A percentile compares a stretch with the other conserved stretches of the same genome.
Evolutionary conservation across 2,113 vertebrate genomes (phyloP).

Genomic region (rabbit (Oryctolagus cuniculus)): DNA sequence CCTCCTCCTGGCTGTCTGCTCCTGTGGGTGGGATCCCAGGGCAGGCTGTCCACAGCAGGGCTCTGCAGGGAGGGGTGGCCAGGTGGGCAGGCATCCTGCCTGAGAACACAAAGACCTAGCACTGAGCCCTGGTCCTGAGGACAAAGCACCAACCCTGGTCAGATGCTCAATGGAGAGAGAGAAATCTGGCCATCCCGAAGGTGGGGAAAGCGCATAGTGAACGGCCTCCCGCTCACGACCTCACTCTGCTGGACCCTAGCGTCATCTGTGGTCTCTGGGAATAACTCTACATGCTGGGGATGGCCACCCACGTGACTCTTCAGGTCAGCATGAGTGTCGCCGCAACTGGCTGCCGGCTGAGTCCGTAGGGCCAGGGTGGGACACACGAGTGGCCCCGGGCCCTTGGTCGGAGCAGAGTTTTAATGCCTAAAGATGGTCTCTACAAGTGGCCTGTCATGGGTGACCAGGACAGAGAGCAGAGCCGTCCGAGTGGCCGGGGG

Average conservation of each 20-base stretch:
- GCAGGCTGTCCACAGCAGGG: not conserved
- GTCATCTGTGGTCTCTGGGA: not conserved
- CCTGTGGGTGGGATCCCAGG: not conserved
- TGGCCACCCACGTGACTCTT: not conserved
- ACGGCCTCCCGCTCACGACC: too few species aligned
- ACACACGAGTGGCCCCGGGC: not conserved
- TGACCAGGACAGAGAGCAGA: not conserved
- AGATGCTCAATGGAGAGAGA: not conserved
- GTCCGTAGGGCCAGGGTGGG: not conserved
- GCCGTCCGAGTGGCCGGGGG: not conserved
- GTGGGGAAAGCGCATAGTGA: too few species aligned
- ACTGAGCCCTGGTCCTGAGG: not conserved
- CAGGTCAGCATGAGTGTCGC: not conserved
- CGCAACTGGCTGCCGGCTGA: not conserved
- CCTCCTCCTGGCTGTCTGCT: rapidly evolving
- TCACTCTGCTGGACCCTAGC: not conserved
- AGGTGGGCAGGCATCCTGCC: not conserved
- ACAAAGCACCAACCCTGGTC: too few species aligned
- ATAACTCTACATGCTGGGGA: too few species aligned
- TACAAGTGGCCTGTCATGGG: not conserved
- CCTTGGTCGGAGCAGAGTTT: not conserved
- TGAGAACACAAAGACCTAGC: not conserved
- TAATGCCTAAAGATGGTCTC: not conserved
- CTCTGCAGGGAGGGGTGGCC: not conserved
- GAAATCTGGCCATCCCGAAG: not conserved